Base-by-base conservation (phyloP, 2,797 vertebrate species). In the Neosilurus mollespiculum region DNA sequence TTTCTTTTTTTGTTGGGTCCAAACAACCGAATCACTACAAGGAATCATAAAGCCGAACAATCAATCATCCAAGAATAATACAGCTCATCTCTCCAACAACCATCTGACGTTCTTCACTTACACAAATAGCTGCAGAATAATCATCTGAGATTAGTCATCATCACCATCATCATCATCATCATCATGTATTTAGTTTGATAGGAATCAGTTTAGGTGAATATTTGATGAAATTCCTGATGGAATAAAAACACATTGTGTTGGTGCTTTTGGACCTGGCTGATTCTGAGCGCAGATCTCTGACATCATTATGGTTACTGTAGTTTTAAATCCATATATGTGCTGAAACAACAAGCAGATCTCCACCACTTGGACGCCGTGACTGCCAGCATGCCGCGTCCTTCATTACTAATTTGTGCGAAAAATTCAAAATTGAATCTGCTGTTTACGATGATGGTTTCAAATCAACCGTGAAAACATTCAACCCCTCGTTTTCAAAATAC, bases 131-230 rank as follows among this genome's bases (percentile, higher is more conserved):
- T 2, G 9, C 9, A 8, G n/a, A 18, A 18, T 54, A 18, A 30
- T 18, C 2, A n/a, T n/a, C 11, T 24, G 14, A 6, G 22, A 15
- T 26, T 26, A 9, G 24, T 15, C 26, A 18, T 70, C 9, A n/a
- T 73, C 43, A 51, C 11, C 54, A 59, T 76, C 30, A 76, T 76
- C 73, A 37, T 76, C 5, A 75, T 34, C 72, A 53, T 72, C n/a
- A 54, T 72, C 15, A 20, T 43, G 72, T 76, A 20, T 58, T 75
- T 58, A 12, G 54, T 76, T 76, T 37, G 30, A 76, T 76, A 37
- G 6, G 24, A 34, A 76, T 59, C 73, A 12, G 18, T 76, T 73
- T 7, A 59, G 30, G 11, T 1, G n/a, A 76, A 76, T 59, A 4
- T 22, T 14, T 59, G 16, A 58, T 11, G 4, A 71, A 71, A 51